phyloP scores from a whole-genome alignment of 2,797 vertebrate genomes.

The Fringilla coelebs region DNA sequence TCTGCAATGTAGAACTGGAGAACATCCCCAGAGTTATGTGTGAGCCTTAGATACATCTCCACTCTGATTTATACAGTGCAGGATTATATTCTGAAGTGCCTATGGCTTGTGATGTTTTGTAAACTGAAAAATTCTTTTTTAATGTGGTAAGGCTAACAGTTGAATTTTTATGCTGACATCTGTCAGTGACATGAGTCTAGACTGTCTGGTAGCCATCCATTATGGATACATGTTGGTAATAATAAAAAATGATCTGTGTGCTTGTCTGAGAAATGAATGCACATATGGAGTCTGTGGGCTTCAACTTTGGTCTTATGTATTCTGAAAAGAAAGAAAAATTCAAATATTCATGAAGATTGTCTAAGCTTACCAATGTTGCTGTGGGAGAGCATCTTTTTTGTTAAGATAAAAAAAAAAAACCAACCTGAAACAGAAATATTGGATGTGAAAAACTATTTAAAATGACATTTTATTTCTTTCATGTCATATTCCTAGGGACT shows the following conservation, averaged over 20 bases:
- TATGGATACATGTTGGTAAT: neutral
- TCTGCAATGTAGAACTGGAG: neutral
- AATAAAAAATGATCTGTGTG: neutral
- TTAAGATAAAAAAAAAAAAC: neutral
- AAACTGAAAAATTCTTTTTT: neutral
- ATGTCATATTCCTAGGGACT: slow-evolving; percentile 11
- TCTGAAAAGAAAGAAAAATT: neutral
- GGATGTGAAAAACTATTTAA: neutral
- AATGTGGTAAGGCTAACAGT: neutral
- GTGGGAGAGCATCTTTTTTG: neutral
- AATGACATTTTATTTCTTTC: neutral
- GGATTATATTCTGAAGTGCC: neutral
- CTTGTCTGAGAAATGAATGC: slow-evolving; percentile 2
- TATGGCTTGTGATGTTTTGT: neutral
- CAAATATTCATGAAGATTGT: neutral
- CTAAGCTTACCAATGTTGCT: neutral
- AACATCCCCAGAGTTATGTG: neutral
- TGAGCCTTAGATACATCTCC: neutral
- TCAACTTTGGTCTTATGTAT: neutral
- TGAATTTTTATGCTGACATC: slow-evolving; percentile 26
- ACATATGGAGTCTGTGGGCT: neutral
- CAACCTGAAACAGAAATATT: neutral
- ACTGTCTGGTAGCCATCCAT: neutral
- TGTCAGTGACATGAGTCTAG: slow-evolving; percentile 4
- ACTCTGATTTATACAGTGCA: neutral